These are phyloP conservation scores for Lysandra coridon DNA, from an alignment of 2,888 invertebrate species.

Conservation along the genomic window DNA sequence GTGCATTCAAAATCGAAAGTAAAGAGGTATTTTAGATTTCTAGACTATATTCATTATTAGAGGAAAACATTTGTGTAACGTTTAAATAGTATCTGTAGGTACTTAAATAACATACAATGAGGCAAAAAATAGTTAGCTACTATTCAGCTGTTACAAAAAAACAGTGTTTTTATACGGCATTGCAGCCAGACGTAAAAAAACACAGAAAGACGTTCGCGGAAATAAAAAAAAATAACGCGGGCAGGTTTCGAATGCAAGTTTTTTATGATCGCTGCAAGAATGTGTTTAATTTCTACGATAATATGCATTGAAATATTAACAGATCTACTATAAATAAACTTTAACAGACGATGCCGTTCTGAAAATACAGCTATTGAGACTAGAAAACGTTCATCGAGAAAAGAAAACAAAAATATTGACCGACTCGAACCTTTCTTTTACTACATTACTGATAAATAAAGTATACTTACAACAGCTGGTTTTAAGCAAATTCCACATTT, in stretches of 20 bases:
- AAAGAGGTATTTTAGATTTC: background rate
- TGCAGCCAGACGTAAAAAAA: conserved; percentile 77
- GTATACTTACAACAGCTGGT: conserved; percentile 68
- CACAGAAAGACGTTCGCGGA: conserved; percentile 59
- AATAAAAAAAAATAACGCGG: conserved; percentile 74
- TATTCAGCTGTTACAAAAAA: conserved; percentile 42
- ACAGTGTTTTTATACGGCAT: conserved; percentile 62
- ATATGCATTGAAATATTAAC: background rate
- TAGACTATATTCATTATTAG: background rate
- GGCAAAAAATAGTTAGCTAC: conserved; percentile 40
- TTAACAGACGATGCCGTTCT: background rate
- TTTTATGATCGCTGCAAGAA: conserved; percentile 54
- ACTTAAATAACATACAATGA: conserved; percentile 25
- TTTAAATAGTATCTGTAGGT: background rate
- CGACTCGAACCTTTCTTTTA: conserved; percentile 52
- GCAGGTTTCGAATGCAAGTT: conserved; percentile 73
- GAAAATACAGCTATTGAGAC: background rate
- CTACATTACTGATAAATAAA: conserved; percentile 14
- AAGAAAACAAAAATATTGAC: conserved; percentile 75
- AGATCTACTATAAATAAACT: background rate
- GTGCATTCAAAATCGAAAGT: background rate
- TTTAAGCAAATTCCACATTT: conserved; percentile 74
- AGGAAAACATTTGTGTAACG: background rate
- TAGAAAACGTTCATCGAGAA: conserved; percentile 55
- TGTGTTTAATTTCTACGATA: conserved; percentile 41